phyloP scores from a whole-genome alignment of 2,888 invertebrate species.

The Dryobota labecula region DNA sequence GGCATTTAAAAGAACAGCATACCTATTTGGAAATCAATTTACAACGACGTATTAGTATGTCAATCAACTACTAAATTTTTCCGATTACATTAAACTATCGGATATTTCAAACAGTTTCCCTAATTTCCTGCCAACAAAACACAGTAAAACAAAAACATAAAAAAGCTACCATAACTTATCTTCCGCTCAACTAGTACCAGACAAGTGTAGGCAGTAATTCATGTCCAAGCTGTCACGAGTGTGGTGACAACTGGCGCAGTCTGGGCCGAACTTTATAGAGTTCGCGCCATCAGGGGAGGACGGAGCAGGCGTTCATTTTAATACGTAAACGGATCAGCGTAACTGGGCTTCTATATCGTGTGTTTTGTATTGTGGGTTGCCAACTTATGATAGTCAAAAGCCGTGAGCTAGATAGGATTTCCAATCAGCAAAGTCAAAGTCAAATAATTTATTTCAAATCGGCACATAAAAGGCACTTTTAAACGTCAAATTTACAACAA shows the following conservation, averaged over 20 bases:
- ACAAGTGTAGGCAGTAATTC: slow-evolving; percentile 38
- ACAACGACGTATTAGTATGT: background rate
- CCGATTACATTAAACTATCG: background rate
- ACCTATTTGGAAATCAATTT: background rate
- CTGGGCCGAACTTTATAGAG: slow-evolving; percentile 32
- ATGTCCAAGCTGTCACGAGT: slow-evolving; percentile 22
- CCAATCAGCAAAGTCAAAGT: too few species aligned
- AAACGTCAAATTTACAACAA: too few species aligned
- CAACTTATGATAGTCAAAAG: too few species aligned
- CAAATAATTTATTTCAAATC: too few species aligned
- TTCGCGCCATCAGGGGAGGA: slow-evolving; percentile 3
- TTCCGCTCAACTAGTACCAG: slow-evolving; percentile 23
- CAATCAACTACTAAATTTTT: too few species aligned
- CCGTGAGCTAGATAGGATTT: too few species aligned
- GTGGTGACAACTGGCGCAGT: slow-evolving; percentile 42
- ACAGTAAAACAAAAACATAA: background rate
- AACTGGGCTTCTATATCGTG: background rate
- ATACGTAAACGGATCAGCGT: slow-evolving; percentile 4
- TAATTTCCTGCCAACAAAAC: background rate
- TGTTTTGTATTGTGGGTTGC: background rate
- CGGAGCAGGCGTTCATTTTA: background rate
- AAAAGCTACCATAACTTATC: slow-evolving; percentile 17
- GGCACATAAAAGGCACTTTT: too few species aligned
- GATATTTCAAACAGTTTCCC: background rate
- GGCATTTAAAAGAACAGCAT: background rate